These are phyloP conservation scores for Ophiodon elongatus DNA, from an alignment of 2,113 vertebrate genomes.

Conservation along the genomic window DNA sequence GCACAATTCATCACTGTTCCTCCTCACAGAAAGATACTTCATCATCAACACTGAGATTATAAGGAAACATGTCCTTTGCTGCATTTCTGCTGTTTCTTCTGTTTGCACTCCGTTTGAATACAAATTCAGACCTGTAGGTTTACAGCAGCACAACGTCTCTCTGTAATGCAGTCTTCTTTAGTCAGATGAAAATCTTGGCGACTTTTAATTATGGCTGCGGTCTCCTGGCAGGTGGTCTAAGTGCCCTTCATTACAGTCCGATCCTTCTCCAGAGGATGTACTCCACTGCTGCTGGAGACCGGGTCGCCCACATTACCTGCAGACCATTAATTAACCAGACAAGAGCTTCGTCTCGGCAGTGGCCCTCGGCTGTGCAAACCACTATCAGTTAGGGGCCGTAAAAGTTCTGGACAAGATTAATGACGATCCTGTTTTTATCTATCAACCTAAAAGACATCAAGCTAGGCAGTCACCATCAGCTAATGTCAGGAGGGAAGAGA, in stretches of 20 bases:
- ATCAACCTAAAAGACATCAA: constrained; percentile 58
- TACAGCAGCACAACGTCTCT: constrained; percentile 12
- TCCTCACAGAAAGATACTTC: constrained; percentile 32
- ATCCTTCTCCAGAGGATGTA: constrained; percentile 66
- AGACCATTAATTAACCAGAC: constrained; percentile 76
- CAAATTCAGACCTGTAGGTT: constrained; percentile 12
- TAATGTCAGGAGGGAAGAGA: constrained; percentile 66
- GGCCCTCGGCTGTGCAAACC: constrained; percentile 60
- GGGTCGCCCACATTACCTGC: constrained; percentile 66
- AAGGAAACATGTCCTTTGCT: constrained; percentile 33
- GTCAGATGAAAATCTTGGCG: constrained; percentile 52
- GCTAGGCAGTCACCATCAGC: constrained; percentile 43
- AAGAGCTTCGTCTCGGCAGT: constrained; percentile 54
- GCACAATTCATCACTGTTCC: constrained; percentile 34
- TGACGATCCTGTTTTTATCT: constrained; percentile 49
- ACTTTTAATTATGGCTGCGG: constrained; percentile 69
- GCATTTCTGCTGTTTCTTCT: constrained; percentile 11
- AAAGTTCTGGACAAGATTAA: constrained; percentile 66
- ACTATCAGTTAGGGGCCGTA: constrained; percentile 58
- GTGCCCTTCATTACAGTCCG: constrained; percentile 71
- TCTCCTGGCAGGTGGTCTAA: constrained; percentile 70
- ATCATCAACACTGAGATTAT: constrained; percentile 44
- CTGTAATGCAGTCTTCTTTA: constrained; percentile 46
- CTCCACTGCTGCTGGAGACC: constrained; percentile 57
- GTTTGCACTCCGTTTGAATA: constrained; percentile 12